Evolutionary conservation across 1,140 invertebrate genomes (phyloP), one percentile per base, ranked within the genome.

Genomic region (Latrodectus geometricus): DNA sequence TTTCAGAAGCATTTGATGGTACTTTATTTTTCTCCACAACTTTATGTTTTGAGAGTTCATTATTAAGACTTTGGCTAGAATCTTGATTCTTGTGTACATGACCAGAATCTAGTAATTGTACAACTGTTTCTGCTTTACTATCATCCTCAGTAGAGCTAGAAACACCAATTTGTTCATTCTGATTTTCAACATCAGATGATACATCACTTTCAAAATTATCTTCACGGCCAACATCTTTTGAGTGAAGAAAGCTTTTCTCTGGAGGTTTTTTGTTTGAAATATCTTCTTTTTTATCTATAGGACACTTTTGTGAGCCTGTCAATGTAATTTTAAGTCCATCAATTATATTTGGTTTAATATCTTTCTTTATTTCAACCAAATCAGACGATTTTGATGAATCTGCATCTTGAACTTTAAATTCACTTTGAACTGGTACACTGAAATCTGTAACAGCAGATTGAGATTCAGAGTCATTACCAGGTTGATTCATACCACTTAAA

Each of bases 181-280:
- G 91, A 21, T 94, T 91, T 89, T 96, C 96, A 89, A 96, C 95
- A 90, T 97, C 96, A 49, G 95, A 96, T 85, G 95, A 96, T 0
- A 96, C 95, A 0, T 95, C 96, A 73, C 95, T 96, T 90, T 97
- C 96, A 90, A 96, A 92, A 61, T 92, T 93, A 89, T 92, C 91
- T 88, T 94, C 94, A 89, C 92, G 89, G 48, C 93, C 90, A 86
- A 96, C 94, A 89, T 96, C 95, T 91, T 95, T 95, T 15, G 95
- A 95, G 90, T 95, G 52, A 80, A 23, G n/a, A 61, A 5, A n/a
- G 9, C 9, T 35, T 70, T 74, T 65, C 54, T 84, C 82, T 8
- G 70, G 50, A 23, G 74, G 74, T 9, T 35, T 21, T 20, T 61
- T 80, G 3, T 9, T 65, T 66, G 21, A 17, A 52, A 15, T 50